Conservation (phyloP, 2,113 vertebrate species). For the Ictalurus punctatus region DNA sequence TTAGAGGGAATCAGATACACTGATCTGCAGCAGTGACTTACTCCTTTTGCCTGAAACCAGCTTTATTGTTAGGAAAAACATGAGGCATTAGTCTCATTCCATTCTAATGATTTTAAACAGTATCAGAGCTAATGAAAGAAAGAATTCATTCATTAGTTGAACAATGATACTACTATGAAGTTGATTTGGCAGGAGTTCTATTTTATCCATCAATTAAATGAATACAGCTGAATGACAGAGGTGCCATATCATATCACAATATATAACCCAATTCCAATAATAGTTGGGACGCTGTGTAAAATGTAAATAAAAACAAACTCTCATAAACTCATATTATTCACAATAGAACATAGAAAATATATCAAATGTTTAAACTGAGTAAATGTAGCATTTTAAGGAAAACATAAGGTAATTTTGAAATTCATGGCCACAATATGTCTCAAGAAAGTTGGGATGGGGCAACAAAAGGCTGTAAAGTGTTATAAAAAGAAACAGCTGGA, state of each 20-base stretch:
- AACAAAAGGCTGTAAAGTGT: too few species aligned
- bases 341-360: too few species aligned
- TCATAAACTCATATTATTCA: too few species aligned
- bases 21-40: neutral
- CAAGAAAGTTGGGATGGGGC: too few species aligned
- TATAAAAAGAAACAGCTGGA: too few species aligned
- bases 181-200: neutral
- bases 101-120: slow-evolving; percentile 24
- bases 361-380: too few species aligned
- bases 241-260: neutral
- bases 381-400: too few species aligned
- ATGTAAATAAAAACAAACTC: too few species aligned
- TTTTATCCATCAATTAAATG: neutral
- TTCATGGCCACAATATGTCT: too few species aligned
- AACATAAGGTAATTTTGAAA: too few species aligned
- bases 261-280: neutral
- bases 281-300: too few species aligned
- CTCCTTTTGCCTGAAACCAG: neutral
- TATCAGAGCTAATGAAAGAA: slow-evolving; percentile 11
- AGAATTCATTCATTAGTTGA: slow-evolving; percentile 16
- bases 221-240: neutral
- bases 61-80: slow-evolving; percentile 18
- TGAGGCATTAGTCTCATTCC: slow-evolving; percentile 4
- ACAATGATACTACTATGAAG: slow-evolving; percentile 8
- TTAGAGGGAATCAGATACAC: neutral